Base-by-base conservation (phyloP, 1,140 invertebrate genomes). In the Ips nitidus region DNA sequence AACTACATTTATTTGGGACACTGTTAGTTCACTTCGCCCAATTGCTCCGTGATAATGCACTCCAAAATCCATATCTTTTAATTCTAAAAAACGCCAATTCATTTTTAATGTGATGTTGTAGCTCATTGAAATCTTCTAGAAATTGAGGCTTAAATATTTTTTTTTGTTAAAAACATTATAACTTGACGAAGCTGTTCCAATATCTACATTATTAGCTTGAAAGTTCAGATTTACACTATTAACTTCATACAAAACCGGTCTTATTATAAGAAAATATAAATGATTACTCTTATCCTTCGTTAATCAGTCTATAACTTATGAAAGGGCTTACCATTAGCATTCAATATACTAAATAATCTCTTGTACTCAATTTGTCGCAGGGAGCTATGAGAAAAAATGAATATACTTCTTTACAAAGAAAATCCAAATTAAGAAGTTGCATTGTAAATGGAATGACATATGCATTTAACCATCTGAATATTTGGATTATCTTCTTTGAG, bases 341-440 rank as follows among this genome's bases (percentile, higher is more conserved):
- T 47, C n/a, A 47, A 47, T 47, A 47, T 47, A n/a, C 4, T 5
- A 47, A 5, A 53, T 53, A 53, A 4, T 36, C 52, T 8, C 4
- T 22, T 22, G 22, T 22, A 22, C 22, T 22, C 22, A 22, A 22
- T 53, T 8, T 36, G 5, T 53, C 52, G 6, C 4, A 36, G 5
- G 52, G 6, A 6, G 22, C 52, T 53, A 53, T 53, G 5, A 53
- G 52, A 53, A 36, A 53, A 53, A 6, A 6, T 1, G 22, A 8
- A 53, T 53, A 53, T 53, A 53, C 36, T 36, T 53, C 52, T 53
- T 36, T 53, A 36, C 52, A 53, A 4, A 53, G 36, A 36, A 53
- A 53, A 36, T 53, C 52, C 22, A 53, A 4, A 53, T 53, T 53
- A 4, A 1, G 1, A 5, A 4, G 45, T 1, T 47, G 45, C 45